Evolutionary conservation across 2,888 invertebrate genomes (phyloP), one percentile per base, ranked within the genome.

Genomic region (Andrena hattorfiana): DNA sequence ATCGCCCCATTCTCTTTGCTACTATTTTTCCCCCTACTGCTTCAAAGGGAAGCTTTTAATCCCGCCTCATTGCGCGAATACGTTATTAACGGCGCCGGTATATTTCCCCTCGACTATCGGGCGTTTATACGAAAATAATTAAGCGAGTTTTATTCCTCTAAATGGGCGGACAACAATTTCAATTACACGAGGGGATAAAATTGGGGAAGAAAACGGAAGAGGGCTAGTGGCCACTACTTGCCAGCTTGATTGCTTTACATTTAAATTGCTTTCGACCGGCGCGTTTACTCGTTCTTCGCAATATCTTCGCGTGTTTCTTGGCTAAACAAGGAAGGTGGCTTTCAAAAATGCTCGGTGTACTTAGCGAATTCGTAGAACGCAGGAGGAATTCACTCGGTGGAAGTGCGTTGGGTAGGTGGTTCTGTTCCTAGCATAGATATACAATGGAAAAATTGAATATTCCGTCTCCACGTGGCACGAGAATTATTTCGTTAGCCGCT

Each of bases 41-140:
- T 5, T 67, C 48, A 32, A 54, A 26, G 60, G 10, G 32, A 28
- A 67, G 49, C 73, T 54, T 51, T 82, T 70, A 79, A 82, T 70
- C 81, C 51, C 8, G 49, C 10, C 48, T 68, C 63, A 72, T 73
- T 64, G 56, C 56, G 5, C 49, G 71, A 80, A 63, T 63, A 49
- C n/a, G 62, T 67, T 75, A 82, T 75, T 75, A 71, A 82, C 28
- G 62, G 28, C 1, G 13, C 20, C 5, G 62, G 13, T 60, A 35
- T 35, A 62, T 64, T 63, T 71, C 30, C 20, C n/a, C 8, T 16
- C 42, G 48, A 16, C 60, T 66, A 66, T 70, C n/a, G 79, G 26
- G 49, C 54, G 60, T 73, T 64, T 73, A 51, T 69, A 62, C 72
- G 16, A 42, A 28, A 42, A 42, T 68, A 77, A 77, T n/a, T 7